Percentiles rank a stretch among this genome's conserved stretches.
Conservation (phyloP, 2,888 invertebrate genomes). For the Drosophila dives region DNA sequence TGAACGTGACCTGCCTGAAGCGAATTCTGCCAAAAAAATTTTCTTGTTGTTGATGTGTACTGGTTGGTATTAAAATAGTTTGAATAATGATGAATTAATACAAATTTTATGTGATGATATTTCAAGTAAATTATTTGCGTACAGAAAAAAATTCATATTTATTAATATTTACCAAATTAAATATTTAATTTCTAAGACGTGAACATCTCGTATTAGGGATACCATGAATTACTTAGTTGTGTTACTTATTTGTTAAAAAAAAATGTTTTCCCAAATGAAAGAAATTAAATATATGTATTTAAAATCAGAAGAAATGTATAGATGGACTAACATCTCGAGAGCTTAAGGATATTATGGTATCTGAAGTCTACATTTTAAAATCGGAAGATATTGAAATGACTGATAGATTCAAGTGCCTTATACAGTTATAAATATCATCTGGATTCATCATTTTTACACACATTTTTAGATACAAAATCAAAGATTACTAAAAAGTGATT, state of each 20-base stretch:
- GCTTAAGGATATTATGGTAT: background rate
- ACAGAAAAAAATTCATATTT: no score
- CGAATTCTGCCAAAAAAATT: background rate
- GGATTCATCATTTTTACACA: background rate
- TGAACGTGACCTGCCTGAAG: background rate
- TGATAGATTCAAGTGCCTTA: background rate
- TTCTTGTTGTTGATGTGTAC: background rate
- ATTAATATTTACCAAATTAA: background rate
- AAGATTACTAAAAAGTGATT: slow-evolving; percentile 15
- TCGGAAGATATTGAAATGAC: background rate
- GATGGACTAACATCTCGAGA: background rate
- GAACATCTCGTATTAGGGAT: background rate
- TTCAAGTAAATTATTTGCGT: background rate
- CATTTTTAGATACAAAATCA: background rate
- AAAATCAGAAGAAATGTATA: background rate
- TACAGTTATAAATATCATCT: background rate
- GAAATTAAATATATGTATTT: background rate
- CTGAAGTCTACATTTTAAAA: background rate
- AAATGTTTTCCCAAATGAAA: background rate
- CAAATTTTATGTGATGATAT: background rate
- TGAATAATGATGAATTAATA: background rate
- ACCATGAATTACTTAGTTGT: background rate
- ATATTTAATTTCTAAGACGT: background rate
- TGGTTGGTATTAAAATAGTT: background rate
- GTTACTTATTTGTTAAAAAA: no score